Base-by-base conservation (phyloP, 2,888 invertebrate genomes). In the Helobdella robusta region DNA sequence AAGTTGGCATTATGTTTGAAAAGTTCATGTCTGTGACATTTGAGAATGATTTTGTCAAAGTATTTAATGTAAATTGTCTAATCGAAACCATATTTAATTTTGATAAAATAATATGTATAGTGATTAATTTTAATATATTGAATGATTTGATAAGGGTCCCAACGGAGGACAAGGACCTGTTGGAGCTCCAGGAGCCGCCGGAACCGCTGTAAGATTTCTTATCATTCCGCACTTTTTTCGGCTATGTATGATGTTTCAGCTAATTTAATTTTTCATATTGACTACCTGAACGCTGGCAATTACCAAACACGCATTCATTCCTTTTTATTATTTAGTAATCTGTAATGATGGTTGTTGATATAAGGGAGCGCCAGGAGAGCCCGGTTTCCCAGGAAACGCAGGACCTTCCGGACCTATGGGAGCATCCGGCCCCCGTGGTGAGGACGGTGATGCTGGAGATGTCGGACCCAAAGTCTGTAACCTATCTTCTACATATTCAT, bases 301-400 rank as follows among this genome's bases (percentile, higher is more conserved):
- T n/a, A n/a, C n/a, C n/a, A n/a, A n/a, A n/a, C n/a, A n/a, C n/a
- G n/a, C n/a, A n/a, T n/a, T n/a, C n/a, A n/a, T n/a, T n/a, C n/a
- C n/a, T n/a, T n/a, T n/a, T n/a, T n/a, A n/a, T n/a, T n/a, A n/a
- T n/a, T n/a, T n/a, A n/a, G n/a, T n/a, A n/a, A n/a, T n/a, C n/a
- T n/a, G n/a, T n/a, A n/a, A n/a, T n/a, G n/a, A n/a, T n/a, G n/a
- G n/a, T n/a, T n/a, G n/a, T n/a, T 25, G 18, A 6, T 30, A 0
- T 18, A 28, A 62, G 62, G 62, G 62, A 50, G 62, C 34, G 5
- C 48, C 18, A 48, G 62, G 62, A 50, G 62, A 62, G 18, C 44
- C 8, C 18, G 62, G 62, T 20, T 62, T 50, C 23, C 62, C 44
- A 23, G 62, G 62, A 36, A 62, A 62, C 50, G 50, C 48, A 15